A percentile compares a stretch with the other conserved stretches of the same genome.
These are phyloP conservation scores for Caenorhabditis sp. DNA, from an alignment of 2,888 invertebrate genomes.

Conservation along the genomic window DNA sequence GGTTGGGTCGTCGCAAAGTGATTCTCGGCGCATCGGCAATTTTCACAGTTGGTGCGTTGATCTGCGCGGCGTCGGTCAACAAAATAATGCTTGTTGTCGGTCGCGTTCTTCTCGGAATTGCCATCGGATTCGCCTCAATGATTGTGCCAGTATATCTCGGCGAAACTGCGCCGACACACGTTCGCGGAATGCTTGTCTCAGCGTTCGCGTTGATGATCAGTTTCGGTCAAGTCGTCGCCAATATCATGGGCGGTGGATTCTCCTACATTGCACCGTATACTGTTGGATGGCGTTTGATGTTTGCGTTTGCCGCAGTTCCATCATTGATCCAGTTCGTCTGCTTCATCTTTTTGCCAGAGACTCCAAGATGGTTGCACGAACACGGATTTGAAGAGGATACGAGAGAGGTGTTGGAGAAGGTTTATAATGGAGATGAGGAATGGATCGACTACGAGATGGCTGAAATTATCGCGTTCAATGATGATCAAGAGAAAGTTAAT, in stretches of 20 bases:
- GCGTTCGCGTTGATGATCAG: conserved; percentile 71
- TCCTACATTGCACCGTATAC: conserved; percentile 70
- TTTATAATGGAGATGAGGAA: conserved; percentile 58
- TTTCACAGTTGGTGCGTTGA: conserved; percentile 71
- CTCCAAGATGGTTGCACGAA: conserved; percentile 72
- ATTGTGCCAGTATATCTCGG: conserved; percentile 76
- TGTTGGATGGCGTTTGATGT: conserved; percentile 76
- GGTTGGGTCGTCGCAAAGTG: conserved; percentile 74
- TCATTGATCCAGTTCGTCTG: conserved; percentile 73
- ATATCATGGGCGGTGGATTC: conserved; percentile 74
- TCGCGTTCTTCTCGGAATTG: conserved; percentile 63
- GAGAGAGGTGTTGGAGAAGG: conserved; percentile 40
- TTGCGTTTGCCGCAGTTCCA: conserved; percentile 74
- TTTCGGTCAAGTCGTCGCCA: conserved; percentile 74
- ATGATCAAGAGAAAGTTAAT: conserved; percentile 18
- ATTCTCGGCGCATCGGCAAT: conserved; percentile 73
- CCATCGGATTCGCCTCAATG: conserved; percentile 71
- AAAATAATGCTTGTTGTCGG: conserved; percentile 56
- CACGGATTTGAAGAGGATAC: conserved; percentile 46
- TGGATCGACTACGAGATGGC: conserved; percentile 64
- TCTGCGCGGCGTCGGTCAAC: conserved; percentile 68
- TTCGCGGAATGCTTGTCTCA: conserved; percentile 74
- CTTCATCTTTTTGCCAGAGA: conserved; percentile 76
- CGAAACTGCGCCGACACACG: conserved; percentile 74
- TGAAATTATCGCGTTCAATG: conserved; percentile 49